A percentile compares a stretch with the other conserved stretches of the same genome.
Evolutionary conservation across 2,113 vertebrate species (phyloP).

Genomic region (Zapus hudsonius): DNA sequence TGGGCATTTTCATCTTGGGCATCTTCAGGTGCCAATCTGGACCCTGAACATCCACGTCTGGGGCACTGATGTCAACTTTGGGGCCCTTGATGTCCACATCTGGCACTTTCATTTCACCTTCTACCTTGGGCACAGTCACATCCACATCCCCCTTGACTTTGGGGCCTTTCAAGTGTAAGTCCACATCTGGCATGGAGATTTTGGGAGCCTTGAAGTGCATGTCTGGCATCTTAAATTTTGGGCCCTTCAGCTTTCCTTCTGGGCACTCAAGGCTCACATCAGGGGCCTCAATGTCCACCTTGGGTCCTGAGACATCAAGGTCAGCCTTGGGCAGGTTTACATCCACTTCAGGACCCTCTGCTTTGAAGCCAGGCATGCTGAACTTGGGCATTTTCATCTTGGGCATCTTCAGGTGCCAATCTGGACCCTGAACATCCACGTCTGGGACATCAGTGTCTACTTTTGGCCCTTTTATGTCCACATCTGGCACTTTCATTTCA

Average conservation of each 20-base stretch:
- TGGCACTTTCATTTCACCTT: conserved; percentile 77
- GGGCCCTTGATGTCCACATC: conserved; percentile 76
- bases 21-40: conserved; percentile 73
- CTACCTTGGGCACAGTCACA: conserved; percentile 71
- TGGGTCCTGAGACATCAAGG: conserved; percentile 57
- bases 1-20: conserved; percentile 86
- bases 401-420: conserved; percentile 65
- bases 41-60: conserved; percentile 65
- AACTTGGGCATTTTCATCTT: conserved; percentile 84
- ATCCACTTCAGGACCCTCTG: conserved; percentile 57
- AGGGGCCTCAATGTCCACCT: conserved; percentile 71
- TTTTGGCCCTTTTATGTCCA: conserved; percentile 7
- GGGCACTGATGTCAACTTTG: conserved; percentile 66
- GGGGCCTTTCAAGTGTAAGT: conserved; percentile 79
- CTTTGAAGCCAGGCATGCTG: conserved; percentile 50
- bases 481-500: conserved; percentile 68
- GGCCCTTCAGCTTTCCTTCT: conserved; percentile 53
- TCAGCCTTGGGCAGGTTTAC: conserved; percentile 61
- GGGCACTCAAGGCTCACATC: conserved; percentile 60
- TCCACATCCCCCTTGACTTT: conserved; percentile 82
- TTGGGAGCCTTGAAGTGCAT: conserved; percentile 67
- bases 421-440: conserved; percentile 13
- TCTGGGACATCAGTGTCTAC: conserved; percentile 4
- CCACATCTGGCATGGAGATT: conserved; percentile 79
- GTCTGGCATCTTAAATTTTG: conserved; percentile 74